A percentile compares a stretch with the other conserved stretches of the same genome.
These are phyloP conservation scores for Scopus umbretta DNA, from an alignment of 2,113 vertebrate genomes.

Conservation along the genomic window DNA sequence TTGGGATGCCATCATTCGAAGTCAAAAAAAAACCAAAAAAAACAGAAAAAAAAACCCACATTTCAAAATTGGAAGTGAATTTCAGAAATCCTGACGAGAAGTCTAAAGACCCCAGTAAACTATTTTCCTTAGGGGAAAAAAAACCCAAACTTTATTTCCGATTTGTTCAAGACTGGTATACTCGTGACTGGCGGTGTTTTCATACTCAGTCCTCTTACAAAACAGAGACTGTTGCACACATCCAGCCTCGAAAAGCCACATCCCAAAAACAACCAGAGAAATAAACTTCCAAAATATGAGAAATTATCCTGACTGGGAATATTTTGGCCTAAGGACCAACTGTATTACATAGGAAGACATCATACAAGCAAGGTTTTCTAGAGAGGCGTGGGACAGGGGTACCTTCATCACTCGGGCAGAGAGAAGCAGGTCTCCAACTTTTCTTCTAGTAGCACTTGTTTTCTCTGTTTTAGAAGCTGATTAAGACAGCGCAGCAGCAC, in stretches of 20 bases:
- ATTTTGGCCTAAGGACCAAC: neutral
- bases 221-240: neutral
- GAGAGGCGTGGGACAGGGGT: neutral
- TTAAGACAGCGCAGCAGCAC: neutral
- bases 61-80: neutral
- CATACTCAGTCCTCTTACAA: neutral
- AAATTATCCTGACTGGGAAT: neutral
- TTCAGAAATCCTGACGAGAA: neutral
- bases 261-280: neutral
- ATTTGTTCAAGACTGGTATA: neutral
- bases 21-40: too few species aligned
- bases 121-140: neutral
- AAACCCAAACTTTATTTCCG: neutral
- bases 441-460: neutral
- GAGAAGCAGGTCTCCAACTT: neutral
- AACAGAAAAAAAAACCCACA: too few species aligned
- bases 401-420: neutral
- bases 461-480: neutral
- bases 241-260: neutral
- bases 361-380: neutral
- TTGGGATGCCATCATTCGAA: neutral
- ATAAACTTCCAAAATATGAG: neutral
- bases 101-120: neutral
- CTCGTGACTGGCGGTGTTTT: neutral
- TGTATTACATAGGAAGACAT: neutral